These are phyloP conservation scores for Gouania willdenowi DNA, from an alignment of 2,797 vertebrate genomes.

Conservation along the genomic window DNA sequence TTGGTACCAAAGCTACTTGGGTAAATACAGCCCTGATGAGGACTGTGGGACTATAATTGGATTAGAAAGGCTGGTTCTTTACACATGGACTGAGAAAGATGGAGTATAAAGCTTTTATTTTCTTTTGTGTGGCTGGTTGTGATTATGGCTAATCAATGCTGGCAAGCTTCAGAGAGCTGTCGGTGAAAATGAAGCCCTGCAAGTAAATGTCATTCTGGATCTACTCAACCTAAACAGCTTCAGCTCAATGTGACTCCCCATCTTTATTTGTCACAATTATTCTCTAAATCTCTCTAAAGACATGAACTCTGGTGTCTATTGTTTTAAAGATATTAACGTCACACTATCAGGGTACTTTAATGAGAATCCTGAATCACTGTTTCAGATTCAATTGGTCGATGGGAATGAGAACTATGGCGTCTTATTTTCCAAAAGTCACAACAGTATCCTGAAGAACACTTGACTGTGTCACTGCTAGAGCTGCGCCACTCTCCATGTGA, in stretches of 20 bases:
- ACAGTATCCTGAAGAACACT: constrained; percentile 9
- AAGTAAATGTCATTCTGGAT: constrained; percentile 20
- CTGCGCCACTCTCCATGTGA: constrained; percentile 5
- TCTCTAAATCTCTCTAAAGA: background rate
- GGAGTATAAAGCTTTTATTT: constrained; percentile 52
- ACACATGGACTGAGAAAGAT: constrained; percentile 42
- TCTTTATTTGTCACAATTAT: constrained; percentile 5
- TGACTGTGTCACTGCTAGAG: constrained; percentile 17
- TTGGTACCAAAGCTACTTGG: constrained; percentile 20
- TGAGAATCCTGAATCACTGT: no score
- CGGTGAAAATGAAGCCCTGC: constrained; percentile 28
- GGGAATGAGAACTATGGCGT: background rate
- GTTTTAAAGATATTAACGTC: background rate
- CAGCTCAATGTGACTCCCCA: constrained; percentile 8
- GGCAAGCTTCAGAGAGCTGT: constrained; percentile 41
- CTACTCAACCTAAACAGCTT: constrained; percentile 5
- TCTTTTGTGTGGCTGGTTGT: constrained; percentile 58
- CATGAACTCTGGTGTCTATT: background rate
- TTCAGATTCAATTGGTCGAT: no score
- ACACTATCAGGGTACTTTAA: no score
- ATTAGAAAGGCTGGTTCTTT: constrained; percentile 58
- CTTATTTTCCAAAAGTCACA: constrained; percentile 7
- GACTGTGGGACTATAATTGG: constrained; percentile 54
- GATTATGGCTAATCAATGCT: constrained; percentile 63
- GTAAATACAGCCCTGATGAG: constrained; percentile 31